These are phyloP conservation scores for Heliconius cydno DNA, from an alignment of 2,888 invertebrate species.

Conservation along the genomic window DNA sequence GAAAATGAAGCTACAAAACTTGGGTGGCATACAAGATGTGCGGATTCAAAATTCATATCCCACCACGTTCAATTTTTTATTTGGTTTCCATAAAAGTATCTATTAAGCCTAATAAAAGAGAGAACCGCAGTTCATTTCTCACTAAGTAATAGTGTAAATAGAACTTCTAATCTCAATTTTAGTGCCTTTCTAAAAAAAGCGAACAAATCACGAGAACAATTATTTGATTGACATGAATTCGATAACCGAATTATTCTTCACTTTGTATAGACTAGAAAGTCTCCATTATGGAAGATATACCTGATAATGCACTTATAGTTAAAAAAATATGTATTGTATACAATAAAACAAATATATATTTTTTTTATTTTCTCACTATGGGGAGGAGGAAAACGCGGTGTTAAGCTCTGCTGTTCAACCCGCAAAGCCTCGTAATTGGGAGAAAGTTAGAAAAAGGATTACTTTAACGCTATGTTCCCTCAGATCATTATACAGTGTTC, in stretches of 20 bases:
- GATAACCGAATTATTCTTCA: conserved; percentile 17
- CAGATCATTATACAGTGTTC: no score
- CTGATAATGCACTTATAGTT: background rate
- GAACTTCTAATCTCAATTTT: conserved; percentile 14
- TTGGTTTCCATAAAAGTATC: background rate
- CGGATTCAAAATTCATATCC: no score
- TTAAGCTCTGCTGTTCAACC: no score
- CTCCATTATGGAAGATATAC: background rate
- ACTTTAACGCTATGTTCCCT: no score
- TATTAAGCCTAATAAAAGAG: background rate
- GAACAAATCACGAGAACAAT: conserved; percentile 6
- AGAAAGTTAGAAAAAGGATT: no score
- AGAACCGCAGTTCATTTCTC: background rate
- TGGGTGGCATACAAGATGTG: no score
- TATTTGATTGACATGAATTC: conserved; percentile 23
- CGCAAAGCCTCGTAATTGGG: no score
- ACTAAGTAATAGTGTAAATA: background rate
- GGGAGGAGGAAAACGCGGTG: no score
- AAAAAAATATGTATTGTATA: background rate
- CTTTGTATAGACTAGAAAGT: background rate
- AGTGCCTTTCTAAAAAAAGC: conserved; percentile 32
- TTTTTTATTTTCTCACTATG: no score
- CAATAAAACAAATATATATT: background rate
- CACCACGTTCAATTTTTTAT: no score
- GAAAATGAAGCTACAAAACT: no score